Conservation (phyloP, 2,113 vertebrate species). For the Poeciliopsis retropinna region DNA sequence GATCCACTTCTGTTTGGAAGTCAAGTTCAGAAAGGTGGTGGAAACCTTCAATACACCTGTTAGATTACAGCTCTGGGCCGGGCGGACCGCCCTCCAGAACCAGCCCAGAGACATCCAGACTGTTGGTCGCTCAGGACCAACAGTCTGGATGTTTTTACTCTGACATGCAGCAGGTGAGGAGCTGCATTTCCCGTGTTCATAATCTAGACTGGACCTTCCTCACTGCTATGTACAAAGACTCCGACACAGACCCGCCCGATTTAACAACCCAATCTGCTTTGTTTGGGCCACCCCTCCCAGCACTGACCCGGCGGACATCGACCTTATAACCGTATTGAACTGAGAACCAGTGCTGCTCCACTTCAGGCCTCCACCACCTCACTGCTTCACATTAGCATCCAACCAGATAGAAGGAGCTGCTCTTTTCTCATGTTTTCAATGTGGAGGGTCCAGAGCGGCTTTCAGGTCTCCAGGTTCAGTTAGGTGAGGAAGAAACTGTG, state of each 20-base stretch:
- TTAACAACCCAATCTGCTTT: constrained; percentile 47
- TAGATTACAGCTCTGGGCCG: constrained; percentile 4
- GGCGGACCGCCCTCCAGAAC: background rate
- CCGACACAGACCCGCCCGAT: constrained; percentile 15
- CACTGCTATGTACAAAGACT: constrained; percentile 29
- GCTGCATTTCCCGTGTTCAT: background rate
- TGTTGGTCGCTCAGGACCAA: background rate
- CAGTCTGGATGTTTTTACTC: no score
- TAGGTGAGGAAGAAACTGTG: no score
- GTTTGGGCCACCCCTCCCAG: constrained; percentile 20
- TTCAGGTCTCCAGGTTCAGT: no score
- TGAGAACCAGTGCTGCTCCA: background rate
- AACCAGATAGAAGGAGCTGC: no score
- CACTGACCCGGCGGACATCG: background rate
- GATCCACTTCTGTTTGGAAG: constrained; percentile 2
- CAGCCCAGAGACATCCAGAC: constrained; percentile 44
- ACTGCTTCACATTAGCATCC: background rate
- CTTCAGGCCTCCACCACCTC: background rate
- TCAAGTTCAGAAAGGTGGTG: background rate
- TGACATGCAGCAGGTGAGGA: background rate
- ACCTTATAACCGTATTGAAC: background rate
- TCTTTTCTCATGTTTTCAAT: no score
- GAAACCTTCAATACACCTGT: background rate
- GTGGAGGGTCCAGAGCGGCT: no score
- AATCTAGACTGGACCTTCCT: background rate